Conservation (phyloP, 2,797 vertebrate genomes). For the Myripristis murdjan region DNA sequence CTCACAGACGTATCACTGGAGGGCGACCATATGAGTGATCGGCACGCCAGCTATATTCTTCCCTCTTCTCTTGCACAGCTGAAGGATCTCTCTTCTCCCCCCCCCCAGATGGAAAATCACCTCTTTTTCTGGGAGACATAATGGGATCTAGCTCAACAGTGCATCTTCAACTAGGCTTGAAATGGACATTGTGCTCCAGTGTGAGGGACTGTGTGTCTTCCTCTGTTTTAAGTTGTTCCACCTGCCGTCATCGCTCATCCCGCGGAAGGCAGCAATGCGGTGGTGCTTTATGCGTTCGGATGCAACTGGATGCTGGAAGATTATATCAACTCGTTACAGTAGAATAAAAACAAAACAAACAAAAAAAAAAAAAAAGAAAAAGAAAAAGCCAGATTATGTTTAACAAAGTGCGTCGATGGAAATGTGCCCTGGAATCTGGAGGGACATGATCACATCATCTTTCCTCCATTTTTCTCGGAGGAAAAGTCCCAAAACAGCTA, state of each 20-base stretch:
- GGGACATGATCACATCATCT: not conserved
- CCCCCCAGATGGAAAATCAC: constrained; percentile 46
- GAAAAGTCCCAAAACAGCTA: too few species aligned
- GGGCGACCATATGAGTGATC: constrained; percentile 44
- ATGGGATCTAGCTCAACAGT: constrained; percentile 1
- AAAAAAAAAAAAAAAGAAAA: too few species aligned
- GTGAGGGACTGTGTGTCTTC: constrained; percentile 6
- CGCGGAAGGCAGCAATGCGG: not conserved
- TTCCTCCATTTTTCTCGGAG: not conserved
- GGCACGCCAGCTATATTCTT: constrained; percentile 47
- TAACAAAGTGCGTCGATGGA: not conserved
- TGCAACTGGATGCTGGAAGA: not conserved
- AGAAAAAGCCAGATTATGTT: too few species aligned
- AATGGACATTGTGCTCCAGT: constrained; percentile 21
- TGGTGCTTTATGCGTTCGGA: not conserved
- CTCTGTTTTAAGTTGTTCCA: constrained; percentile 26
- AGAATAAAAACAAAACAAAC: too few species aligned
- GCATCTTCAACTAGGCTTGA: constrained; percentile 42
- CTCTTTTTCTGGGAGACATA: constrained; percentile 25
- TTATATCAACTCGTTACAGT: too few species aligned
- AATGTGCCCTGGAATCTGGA: not conserved
- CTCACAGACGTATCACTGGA: constrained; percentile 28
- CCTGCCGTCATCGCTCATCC: not conserved
- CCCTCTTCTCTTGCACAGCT: constrained; percentile 29
- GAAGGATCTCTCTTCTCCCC: constrained; percentile 43